Evolutionary conservation across 1,140 invertebrate genomes (phyloP), one percentile per base, ranked within the genome.

Genomic region (Drosophila bipectinata): DNA sequence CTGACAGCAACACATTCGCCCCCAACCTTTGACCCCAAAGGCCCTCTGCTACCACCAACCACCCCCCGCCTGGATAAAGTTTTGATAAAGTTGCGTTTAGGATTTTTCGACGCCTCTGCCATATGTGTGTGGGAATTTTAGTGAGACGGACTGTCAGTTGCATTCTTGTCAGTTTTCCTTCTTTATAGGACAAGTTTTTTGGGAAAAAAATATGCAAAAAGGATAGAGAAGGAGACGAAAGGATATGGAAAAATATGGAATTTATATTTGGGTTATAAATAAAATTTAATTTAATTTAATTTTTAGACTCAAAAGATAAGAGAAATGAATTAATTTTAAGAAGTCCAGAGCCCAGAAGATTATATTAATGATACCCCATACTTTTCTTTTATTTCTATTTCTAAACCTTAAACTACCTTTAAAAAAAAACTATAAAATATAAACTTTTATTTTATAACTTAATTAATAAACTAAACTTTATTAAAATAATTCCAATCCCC

Each of bases 41-140:
- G 12, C 34, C 12, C 15, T 24, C 30, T 14, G 10, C 14, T 47
- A n/a, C 12, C 21, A 4, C 10, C 12, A 18, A 37, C 3, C 37
- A 32, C 30, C 8, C 3, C 26, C 26, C 24, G 10, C 28, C 21
- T 2, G 2, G 41, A n/a, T n/a, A n/a, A n/a, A n/a, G n/a, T 21
- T 34, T 41, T 44, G 49, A 58, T 49, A 68, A 76, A 77, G 73
- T 68, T 77, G 72, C 73, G 73, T 75, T 75, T 75, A 66, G 54
- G 47, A 75, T 75, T 75, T 49, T 63, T 67, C 34, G 39, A 58
- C 71, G 59, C 63, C 63, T 41, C 26, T 14, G 30, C 49, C 7
- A 34, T 21, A 14, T 41, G 24, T 30, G 58, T 41, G 34, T 30
- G 58, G 59, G 3, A 52, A 63, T 64, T 26, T 45, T 37, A 10